phyloP scores from a whole-genome alignment of 2,797 vertebrate genomes.

The Esox masquinongy region DNA sequence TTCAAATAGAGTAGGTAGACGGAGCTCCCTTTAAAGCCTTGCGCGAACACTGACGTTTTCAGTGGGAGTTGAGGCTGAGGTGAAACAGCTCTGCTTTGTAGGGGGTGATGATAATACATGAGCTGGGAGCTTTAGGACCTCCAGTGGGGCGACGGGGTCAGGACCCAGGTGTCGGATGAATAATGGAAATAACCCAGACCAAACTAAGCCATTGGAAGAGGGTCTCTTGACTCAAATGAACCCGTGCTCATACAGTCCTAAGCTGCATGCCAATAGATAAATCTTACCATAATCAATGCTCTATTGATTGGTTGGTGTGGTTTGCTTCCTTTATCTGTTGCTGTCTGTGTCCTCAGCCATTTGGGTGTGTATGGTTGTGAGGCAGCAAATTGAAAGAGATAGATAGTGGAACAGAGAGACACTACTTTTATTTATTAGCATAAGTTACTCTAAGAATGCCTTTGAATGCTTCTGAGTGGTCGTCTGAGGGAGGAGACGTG shows the following conservation, averaged over 20 bases:
- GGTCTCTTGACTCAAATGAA: neutral
- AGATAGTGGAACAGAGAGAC: constrained; percentile 32
- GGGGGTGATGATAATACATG: neutral
- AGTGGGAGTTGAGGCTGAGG: neutral
- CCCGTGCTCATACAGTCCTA: neutral
- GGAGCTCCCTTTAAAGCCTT: neutral
- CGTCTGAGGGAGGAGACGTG: constrained; percentile 67
- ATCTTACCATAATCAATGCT: neutral
- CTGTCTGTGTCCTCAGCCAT: constrained; percentile 47
- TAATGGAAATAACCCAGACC: neutral
- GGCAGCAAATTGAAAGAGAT: constrained; percentile 51
- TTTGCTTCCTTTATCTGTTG: neutral
- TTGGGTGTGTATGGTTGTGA: constrained; percentile 43
- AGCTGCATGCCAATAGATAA: neutral
- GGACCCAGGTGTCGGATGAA: neutral
- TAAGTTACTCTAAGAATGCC: constrained; percentile 81
- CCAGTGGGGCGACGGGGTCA: neutral
- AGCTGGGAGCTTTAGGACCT: neutral
- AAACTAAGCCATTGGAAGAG: neutral
- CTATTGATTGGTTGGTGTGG: neutral
- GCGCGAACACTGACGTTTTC: neutral
- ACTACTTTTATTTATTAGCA: constrained; percentile 75
- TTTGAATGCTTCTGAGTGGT: constrained; percentile 84
- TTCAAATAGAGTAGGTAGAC: neutral
- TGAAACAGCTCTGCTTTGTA: too few species aligned